phyloP scores from a whole-genome alignment of 2,797 vertebrate species.

The Cygnus olor region DNA sequence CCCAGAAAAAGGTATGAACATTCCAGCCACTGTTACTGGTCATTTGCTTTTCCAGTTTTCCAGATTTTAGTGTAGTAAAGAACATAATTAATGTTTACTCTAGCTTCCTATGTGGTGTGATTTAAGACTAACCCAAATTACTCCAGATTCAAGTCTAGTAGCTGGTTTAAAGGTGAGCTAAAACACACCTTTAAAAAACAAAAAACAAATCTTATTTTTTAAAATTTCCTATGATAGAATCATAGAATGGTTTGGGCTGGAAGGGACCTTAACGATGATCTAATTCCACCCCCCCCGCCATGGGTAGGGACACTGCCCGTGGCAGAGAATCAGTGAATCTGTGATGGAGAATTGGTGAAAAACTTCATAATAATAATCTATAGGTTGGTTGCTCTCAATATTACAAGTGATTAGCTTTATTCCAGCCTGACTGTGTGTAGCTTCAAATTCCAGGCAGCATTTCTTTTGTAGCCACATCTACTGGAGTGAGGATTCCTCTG shows the following conservation, averaged over 20 bases:
- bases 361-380: not conserved
- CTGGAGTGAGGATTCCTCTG: not conserved
- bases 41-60: not conserved
- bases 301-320: too few species aligned
- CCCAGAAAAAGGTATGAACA: not conserved
- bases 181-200: not conserved
- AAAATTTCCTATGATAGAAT: constrained; percentile 9
- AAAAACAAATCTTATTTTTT: not conserved
- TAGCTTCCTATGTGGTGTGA: not conserved
- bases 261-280: too few species aligned
- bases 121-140: not conserved
- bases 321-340: too few species aligned
- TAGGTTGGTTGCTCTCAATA: not conserved
- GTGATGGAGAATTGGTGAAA: not conserved
- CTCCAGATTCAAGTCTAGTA: constrained; percentile 8
- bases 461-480: not conserved
- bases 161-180: not conserved
- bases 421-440: not conserved
- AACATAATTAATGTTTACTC: not conserved
- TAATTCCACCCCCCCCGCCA: too few species aligned
- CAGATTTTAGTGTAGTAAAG: not conserved
- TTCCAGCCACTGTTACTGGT: not conserved
- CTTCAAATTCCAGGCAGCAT: not conserved
- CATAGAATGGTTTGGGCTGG: too few species aligned
- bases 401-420: constrained; percentile 26